Evolutionary conservation across 2,888 invertebrate species (phyloP).

Genomic region (Petrolisthes cinctipes): DNA sequence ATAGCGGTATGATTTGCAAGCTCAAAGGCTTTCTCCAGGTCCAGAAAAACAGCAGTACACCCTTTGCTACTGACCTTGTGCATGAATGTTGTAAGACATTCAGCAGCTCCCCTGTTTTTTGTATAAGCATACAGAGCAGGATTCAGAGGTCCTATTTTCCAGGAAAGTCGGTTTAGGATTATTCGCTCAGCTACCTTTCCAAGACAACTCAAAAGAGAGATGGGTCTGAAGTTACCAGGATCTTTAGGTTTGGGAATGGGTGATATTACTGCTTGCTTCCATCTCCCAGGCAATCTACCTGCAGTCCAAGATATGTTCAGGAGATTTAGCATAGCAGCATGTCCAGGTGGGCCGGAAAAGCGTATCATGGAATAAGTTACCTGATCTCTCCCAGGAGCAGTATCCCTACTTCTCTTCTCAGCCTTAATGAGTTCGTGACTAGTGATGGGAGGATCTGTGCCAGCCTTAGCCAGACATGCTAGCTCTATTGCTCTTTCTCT

Average conservation of each 20-base stretch:
- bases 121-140: neutral
- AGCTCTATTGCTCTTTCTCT: no score
- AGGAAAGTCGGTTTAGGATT: neutral
- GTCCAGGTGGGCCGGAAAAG: no score
- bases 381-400: no score
- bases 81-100: neutral
- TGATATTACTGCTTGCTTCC: neutral
- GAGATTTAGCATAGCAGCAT: no score
- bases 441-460: no score
- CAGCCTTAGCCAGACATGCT: no score
- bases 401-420: no score
- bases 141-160: neutral
- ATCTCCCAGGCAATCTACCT: neutral
- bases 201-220: neutral
- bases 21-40: conserved; percentile 14
- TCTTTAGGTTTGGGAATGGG: neutral
- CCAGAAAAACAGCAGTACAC: neutral
- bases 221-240: neutral
- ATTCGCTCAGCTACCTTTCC: neutral
- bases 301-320: no score
- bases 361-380: no score
- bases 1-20: neutral
- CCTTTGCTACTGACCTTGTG: neutral
- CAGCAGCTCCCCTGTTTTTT: neutral
- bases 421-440: no score